Evolutionary conservation across 2,888 invertebrate genomes (phyloP), one percentile per base, ranked within the genome.

Genomic region (Blomia tropicalis): DNA sequence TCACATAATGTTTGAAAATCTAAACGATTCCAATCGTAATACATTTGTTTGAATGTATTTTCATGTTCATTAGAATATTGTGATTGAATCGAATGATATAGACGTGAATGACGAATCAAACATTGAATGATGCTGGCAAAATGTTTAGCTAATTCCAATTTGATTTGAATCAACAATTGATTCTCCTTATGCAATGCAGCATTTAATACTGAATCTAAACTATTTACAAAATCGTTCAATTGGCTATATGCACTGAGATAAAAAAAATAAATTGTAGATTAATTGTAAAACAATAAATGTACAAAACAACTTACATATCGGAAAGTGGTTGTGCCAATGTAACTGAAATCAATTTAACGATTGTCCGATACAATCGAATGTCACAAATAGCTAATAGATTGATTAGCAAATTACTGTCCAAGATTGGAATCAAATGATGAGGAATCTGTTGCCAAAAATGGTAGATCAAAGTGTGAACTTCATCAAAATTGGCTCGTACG

Each of bases 381-480:
- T 77, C 77, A 69, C 77, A 77, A 11, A 76, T 74, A 2, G 75
- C 76, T 3, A 77, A 74, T 60, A 77, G 68, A 63, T 72, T 73
- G 19, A 76, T 73, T 2, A 76, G 69, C 19, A 71, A 70, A 65
- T 72, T 70, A 47, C 70, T 70, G 59, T 71, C 71, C 36, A 76
- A 66, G 27, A 75, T 70, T 3, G 73, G 70, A 5, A 71, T 67
- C 51, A 76, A 71, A 68, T 75, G 75, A 7, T 70, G 68, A 3
- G 76, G 75, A 71, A 76, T 74, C 5, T 74, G 74, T 67, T 75
- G 74, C 76, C 76, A 76, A 68, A 75, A 76, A 65, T 76, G 75
- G 2, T 73, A 66, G 41, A 76, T 66, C 66, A 75, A 73, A 65
- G 71, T 74, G 65, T 75, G 75, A 17, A 77, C 74, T 71, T 77